Conservation (phyloP, 1,140 invertebrate species). For the Condylostylus longicornis region DNA sequence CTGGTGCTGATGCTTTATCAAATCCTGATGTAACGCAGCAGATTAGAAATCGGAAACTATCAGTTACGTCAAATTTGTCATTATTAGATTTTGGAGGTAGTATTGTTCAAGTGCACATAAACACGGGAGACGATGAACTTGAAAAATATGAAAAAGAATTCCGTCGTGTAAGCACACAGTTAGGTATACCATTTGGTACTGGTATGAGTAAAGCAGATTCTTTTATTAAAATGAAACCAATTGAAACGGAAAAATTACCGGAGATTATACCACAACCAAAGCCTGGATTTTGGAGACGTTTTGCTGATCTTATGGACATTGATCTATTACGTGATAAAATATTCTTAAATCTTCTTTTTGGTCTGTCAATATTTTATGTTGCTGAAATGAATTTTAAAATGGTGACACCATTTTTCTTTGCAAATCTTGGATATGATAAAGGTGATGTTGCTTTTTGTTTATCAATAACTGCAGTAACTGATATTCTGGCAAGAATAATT, state of each 20-base stretch:
- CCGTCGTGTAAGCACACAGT: conserved; percentile 25
- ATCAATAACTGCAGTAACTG: conserved; percentile 53
- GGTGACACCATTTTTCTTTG: conserved; percentile 57
- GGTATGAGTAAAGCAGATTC: conserved; percentile 26
- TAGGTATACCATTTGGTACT: conserved; percentile 16
- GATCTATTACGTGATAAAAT: conserved; percentile 47
- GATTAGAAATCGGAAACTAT: conserved; percentile 40
- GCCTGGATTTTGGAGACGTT: conserved; percentile 36
- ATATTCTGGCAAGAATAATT: conserved; percentile 50
- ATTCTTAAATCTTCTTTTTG: conserved; percentile 53
- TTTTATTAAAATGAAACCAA: conserved; percentile 30
- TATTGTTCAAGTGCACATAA: conserved; percentile 46
- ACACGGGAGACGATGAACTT: conserved; percentile 32
- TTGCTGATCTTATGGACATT: conserved; percentile 43
- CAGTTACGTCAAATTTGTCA: conserved; percentile 51
- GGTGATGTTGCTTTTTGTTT: conserved; percentile 51
- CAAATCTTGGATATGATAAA: conserved; percentile 45
- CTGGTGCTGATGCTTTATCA: conserved; percentile 11
- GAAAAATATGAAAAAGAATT: conserved; percentile 28
- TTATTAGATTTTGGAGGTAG: conserved; percentile 55
- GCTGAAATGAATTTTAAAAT: conserved; percentile 60
- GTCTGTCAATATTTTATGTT: conserved; percentile 53
- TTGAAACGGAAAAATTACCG: conserved; percentile 24
- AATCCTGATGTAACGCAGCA: conserved; percentile 23
- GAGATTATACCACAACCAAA: conserved; percentile 21